Percentiles rank a stretch among this genome's conserved stretches.
Evolutionary conservation across 1,140 invertebrate genomes (phyloP).

Genomic region (Battus philenor): DNA sequence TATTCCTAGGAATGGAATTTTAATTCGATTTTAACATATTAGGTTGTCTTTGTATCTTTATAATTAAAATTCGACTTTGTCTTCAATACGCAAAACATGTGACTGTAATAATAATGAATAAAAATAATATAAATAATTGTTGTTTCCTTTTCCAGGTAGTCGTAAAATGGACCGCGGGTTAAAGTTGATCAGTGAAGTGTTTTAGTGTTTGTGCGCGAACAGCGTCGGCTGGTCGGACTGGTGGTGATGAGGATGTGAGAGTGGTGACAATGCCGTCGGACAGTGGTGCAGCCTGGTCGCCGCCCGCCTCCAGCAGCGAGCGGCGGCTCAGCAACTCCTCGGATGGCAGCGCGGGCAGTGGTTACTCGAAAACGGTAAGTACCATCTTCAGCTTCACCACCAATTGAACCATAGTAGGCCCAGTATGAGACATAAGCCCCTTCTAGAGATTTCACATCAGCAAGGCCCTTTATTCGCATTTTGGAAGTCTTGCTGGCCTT

Average conservation of each 20-base stretch:
- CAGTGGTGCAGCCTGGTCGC: conserved; percentile 62
- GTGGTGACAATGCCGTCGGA: conserved; percentile 62
- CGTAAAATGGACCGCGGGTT: conserved; percentile 41
- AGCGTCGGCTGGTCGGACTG: conserved; percentile 16
- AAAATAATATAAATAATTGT: no score
- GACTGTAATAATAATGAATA: no score
- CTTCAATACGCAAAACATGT: no score
- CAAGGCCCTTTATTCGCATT: no score
- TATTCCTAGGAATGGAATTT: no score
- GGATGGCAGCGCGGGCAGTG: conserved; percentile 72
- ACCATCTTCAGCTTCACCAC: not conserved
- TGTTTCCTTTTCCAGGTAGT: conserved; percentile 45
- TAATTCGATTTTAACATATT: no score
- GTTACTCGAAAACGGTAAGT: conserved; percentile 73
- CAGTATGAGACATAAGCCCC: no score
- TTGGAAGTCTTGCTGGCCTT: no score
- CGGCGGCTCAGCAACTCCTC: conserved; percentile 72
- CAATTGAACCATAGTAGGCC: no score
- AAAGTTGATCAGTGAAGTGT: conserved; percentile 30
- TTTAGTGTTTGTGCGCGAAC: conserved; percentile 38
- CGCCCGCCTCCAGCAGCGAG: conserved; percentile 61
- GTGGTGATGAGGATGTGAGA: conserved; percentile 46
- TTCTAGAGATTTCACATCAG: no score
- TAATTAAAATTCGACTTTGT: no score
- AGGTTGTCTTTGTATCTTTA: no score